A percentile compares a stretch with the other conserved stretches of the same genome.
Conservation (phyloP, 2,888 invertebrate species). For the Xestoiulus laeticollis region DNA sequence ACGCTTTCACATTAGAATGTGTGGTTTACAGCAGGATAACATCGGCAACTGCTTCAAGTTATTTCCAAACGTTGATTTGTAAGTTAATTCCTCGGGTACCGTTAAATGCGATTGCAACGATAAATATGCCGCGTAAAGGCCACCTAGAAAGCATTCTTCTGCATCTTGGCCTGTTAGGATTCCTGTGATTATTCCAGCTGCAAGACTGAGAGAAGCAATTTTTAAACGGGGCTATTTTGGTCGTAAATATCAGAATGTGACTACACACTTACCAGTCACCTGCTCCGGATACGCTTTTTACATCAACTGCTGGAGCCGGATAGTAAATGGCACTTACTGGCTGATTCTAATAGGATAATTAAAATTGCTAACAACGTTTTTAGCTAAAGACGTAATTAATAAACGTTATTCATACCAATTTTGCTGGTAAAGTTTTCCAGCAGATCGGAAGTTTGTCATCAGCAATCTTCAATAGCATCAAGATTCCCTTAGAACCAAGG, state of each 20-base stretch:
- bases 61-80: conserved; percentile 1
- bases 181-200: conserved; percentile 53
- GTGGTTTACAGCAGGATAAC: neutral
- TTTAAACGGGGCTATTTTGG: neutral
- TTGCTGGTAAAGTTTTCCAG: conserved; percentile 35
- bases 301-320: conserved; percentile 60
- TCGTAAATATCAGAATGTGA: neutral
- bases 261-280: conserved; percentile 72
- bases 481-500: conserved; percentile 53
- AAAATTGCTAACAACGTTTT: no score
- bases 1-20: neutral
- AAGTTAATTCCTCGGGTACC: conserved; percentile 24
- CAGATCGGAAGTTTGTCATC: conserved; percentile 40
- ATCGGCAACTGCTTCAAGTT: neutral
- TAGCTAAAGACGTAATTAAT: no score
- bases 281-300: conserved; percentile 82
- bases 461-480: conserved; percentile 50
- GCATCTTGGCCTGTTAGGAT: conserved; percentile 47
- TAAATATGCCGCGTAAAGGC: conserved; percentile 49
- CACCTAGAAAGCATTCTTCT: conserved; percentile 51
- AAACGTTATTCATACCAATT: neutral
- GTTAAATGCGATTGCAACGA: conserved; percentile 51
- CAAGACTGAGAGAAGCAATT: conserved; percentile 50
- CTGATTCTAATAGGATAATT: conserved; percentile 1
- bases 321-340: conserved; percentile 59